A percentile compares a stretch with the other conserved stretches of the same genome.
Evolutionary conservation across 1,140 invertebrate species (phyloP).

Genomic region (Pseudobourletiella spinata): DNA sequence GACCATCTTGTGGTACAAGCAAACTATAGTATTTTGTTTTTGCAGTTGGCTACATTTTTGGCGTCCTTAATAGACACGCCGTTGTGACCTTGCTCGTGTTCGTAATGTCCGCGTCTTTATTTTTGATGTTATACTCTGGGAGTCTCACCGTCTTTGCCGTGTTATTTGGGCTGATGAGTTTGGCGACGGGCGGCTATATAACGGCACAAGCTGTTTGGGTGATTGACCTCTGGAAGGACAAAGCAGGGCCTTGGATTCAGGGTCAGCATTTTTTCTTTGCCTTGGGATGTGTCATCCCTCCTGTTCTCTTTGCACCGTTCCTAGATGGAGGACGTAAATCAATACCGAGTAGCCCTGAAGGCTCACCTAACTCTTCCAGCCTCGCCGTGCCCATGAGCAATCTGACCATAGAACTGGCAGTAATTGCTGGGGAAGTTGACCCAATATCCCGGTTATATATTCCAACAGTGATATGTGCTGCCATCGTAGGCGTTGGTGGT

Average conservation of each 20-base stretch:
- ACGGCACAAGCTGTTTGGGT: not conserved
- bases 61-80: not conserved
- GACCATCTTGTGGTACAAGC: too few species aligned
- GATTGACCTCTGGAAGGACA: not conserved
- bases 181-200: not conserved
- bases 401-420: too few species aligned
- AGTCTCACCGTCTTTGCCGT: not conserved
- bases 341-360: too few species aligned
- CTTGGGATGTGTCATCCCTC: constrained; percentile 19
- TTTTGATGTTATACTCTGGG: not conserved
- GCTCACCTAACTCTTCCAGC: too few species aligned
- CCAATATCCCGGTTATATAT: too few species aligned
- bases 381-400: too few species aligned
- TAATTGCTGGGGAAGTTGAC: too few species aligned
- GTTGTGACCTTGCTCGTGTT: not conserved
- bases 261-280: not conserved
- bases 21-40: not conserved
- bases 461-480: too few species aligned
- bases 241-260: not conserved
- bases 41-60: not conserved
- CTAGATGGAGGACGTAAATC: too few species aligned
- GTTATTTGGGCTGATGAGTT: not conserved
- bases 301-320: not conserved
- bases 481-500: too few species aligned
- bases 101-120: not conserved